Percentiles rank a stretch among this genome's conserved stretches.
Evolutionary conservation across 2,888 invertebrate genomes (phyloP).

Genomic region (Ennomos quercinarius): DNA sequence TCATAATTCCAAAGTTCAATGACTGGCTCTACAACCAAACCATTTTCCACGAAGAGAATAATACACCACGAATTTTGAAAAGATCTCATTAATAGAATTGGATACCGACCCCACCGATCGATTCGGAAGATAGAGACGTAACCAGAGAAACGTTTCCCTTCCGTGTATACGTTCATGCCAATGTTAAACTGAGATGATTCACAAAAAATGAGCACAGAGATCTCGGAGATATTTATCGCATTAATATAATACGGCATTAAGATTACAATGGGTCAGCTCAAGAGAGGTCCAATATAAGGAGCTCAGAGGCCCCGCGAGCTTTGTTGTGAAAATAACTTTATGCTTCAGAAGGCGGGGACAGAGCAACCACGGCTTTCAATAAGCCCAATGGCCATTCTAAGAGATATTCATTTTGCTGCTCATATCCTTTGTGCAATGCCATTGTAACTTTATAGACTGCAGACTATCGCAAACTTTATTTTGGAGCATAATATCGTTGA

Average conservation of each 20-base stretch:
- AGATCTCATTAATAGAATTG: conserved; percentile 68
- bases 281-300: conserved; percentile 83
- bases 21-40: conserved; percentile 16
- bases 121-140: conserved; percentile 65
- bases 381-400: conserved; percentile 75
- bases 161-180: conserved; percentile 64
- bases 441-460: conserved; percentile 51
- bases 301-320: conserved; percentile 75
- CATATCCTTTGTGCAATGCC: conserved; percentile 71
- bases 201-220: conserved; percentile 71
- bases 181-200: conserved; percentile 74
- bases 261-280: conserved; percentile 82
- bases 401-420: conserved; percentile 69
- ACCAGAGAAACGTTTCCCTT: conserved; percentile 68
- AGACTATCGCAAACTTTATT: conserved; percentile 41
- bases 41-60: conserved; percentile 39
- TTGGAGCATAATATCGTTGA: conserved; percentile 41
- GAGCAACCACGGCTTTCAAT: conserved; percentile 76
- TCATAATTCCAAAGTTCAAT: conserved; percentile 29
- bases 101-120: conserved; percentile 69
- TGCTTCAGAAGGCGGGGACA: conserved; percentile 76
- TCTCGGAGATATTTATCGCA: conserved; percentile 83
- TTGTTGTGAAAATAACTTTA: conserved; percentile 85
- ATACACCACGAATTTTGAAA: conserved; percentile 56
- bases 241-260: conserved; percentile 85